Conservation (phyloP, 2,797 vertebrate genomes). For the Acipenser transmontanus region DNA sequence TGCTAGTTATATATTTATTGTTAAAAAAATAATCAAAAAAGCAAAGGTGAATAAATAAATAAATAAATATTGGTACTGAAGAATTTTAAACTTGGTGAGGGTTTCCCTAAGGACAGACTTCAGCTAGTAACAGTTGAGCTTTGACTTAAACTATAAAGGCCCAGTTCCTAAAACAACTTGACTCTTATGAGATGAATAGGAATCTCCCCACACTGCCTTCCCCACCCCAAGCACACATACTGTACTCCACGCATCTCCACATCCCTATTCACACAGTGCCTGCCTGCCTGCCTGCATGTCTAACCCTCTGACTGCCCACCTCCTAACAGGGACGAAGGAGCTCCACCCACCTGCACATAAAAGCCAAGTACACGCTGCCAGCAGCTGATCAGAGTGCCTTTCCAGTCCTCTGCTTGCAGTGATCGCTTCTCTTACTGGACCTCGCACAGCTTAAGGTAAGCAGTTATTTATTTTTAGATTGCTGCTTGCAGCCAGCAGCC, state of each 20-base stretch:
- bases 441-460: slow-evolving; percentile 72
- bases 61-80: too few relatives aligned
- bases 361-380: slow-evolving; percentile 78
- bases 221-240: background rate
- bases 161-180: too few relatives aligned
- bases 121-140: too few relatives aligned
- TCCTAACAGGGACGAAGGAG: slow-evolving; percentile 53
- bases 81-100: too few relatives aligned
- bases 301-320: slow-evolving; percentile 54
- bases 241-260: slow-evolving; percentile 5
- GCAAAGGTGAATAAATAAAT: too few relatives aligned
- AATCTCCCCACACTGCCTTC: background rate
- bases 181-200: too few relatives aligned
- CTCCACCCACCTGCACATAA: slow-evolving; percentile 94
- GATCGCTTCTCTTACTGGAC: slow-evolving; percentile 56
- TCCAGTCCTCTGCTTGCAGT: slow-evolving; percentile 57
- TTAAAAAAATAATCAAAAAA: too few relatives aligned
- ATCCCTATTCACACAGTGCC: slow-evolving; percentile 16
- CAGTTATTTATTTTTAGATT: slow-evolving; percentile 22
- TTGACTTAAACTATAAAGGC: too few relatives aligned
- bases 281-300: slow-evolving; percentile 21
- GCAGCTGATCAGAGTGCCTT: slow-evolving; percentile 66
- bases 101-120: too few relatives aligned
- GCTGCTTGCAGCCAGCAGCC: slow-evolving; percentile 29
- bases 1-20: too few relatives aligned